These are phyloP conservation scores for Papilio demoleus DNA, from an alignment of 2,888 invertebrate genomes.

Conservation along the genomic window DNA sequence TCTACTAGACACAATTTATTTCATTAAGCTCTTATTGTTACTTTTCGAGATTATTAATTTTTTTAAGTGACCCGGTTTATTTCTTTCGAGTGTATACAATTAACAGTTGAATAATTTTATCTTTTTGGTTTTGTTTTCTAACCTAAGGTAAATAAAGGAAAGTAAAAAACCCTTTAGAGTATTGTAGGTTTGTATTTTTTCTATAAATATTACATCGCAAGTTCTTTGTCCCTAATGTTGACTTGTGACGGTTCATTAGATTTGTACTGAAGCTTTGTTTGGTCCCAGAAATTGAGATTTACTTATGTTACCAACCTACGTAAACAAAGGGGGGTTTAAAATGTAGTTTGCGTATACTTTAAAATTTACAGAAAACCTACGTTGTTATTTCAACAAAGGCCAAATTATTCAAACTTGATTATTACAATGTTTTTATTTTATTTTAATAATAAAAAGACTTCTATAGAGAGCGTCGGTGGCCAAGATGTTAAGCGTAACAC, in stretches of 20 bases:
- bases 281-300: conserved; percentile 53
- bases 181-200: conserved; percentile 54
- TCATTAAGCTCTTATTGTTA: too few relatives aligned
- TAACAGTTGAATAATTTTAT: too few relatives aligned
- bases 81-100: too few relatives aligned
- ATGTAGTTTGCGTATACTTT: conserved; percentile 40
- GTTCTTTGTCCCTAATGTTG: conserved; percentile 58
- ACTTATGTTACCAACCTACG: conserved; percentile 48
- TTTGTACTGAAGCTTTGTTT: conserved; percentile 65
- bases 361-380: conserved; percentile 9
- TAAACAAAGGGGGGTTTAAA: conserved; percentile 44
- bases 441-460: too few relatives aligned
- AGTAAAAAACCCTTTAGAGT: conserved; percentile 44
- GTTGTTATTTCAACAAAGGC: not conserved
- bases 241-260: conserved; percentile 69
- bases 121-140: conserved; percentile 20
- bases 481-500: too few relatives aligned
- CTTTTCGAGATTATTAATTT: too few relatives aligned
- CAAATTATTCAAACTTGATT: not conserved
- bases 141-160: conserved; percentile 48
- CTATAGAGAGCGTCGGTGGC: too few relatives aligned
- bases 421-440: too few relatives aligned
- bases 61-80: too few relatives aligned
- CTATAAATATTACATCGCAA: conserved; percentile 55
- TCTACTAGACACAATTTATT: too few relatives aligned